Conservation (phyloP, 2,113 vertebrate genomes). For the Regulus satrapa region DNA sequence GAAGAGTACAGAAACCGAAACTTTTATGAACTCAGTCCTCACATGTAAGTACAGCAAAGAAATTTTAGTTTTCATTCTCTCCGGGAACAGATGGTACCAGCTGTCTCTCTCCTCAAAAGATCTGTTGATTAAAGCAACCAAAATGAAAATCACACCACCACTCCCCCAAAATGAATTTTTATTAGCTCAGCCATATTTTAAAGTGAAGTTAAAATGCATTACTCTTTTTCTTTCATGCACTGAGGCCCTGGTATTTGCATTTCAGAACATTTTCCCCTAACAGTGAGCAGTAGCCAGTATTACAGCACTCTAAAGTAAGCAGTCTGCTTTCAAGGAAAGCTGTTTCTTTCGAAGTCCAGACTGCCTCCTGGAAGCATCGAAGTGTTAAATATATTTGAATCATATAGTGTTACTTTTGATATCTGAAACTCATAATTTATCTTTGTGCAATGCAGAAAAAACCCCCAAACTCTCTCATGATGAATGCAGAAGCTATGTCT, state of each 20-base stretch:
- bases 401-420: neutral
- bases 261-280: neutral
- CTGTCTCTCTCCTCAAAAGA: constrained; percentile 42
- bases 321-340: neutral
- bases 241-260: neutral
- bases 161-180: neutral
- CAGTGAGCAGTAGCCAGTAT: neutral
- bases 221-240: neutral
- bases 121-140: neutral
- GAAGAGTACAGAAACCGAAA: constrained; percentile 99
- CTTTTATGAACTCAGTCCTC: constrained; percentile 97
- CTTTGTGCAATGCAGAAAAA: neutral
- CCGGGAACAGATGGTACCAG: constrained; percentile 56
- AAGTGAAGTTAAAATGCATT: neutral
- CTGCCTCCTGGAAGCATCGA: neutral
- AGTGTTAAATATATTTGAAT: neutral
- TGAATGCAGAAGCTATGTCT: neutral
- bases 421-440: neutral
- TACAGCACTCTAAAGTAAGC: neutral
- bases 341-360: neutral
- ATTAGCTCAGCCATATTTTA: constrained; percentile 32
- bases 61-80: neutral
- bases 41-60: constrained; percentile 87
- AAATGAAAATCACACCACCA: neutral
- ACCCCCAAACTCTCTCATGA: neutral